These are phyloP conservation scores for Eustalomyia histrio DNA, from an alignment of 2,888 invertebrate species.

Conservation along the genomic window DNA sequence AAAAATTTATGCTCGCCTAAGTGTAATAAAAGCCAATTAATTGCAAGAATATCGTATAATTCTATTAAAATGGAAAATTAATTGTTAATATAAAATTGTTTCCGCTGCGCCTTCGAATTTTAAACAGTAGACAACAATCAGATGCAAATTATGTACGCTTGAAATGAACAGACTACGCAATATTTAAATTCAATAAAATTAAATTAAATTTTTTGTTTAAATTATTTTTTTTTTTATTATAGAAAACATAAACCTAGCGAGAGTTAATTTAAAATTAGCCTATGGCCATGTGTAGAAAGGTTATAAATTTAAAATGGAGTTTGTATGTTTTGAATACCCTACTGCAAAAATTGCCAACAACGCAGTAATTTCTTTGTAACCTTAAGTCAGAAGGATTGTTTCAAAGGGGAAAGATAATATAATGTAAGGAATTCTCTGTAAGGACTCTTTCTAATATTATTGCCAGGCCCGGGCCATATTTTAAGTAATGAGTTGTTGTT, in stretches of 20 bases:
- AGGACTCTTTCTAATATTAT: too few relatives aligned
- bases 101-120: constrained; percentile 56
- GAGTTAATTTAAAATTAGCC: background rate
- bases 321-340: background rate
- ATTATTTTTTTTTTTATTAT: background rate
- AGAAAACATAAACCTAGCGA: background rate
- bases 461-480: too few relatives aligned
- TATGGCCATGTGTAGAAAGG: background rate
- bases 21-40: constrained; percentile 44
- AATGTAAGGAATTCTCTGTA: too few relatives aligned
- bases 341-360: background rate
- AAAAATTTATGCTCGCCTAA: constrained; percentile 4
- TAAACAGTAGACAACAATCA: background rate
- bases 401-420: too few relatives aligned
- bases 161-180: constrained; percentile 32
- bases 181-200: constrained; percentile 14
- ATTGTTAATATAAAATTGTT: constrained; percentile 57
- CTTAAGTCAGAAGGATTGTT: too few relatives aligned
- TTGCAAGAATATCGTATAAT: constrained; percentile 25
- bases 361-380: too few relatives aligned
- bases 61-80: constrained; percentile 46
- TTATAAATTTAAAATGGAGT: background rate
- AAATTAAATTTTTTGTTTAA: too few relatives aligned
- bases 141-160: background rate
- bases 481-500: too few relatives aligned